Base-by-base conservation (phyloP, 1,140 invertebrate genomes). In the Heliconius congener region DNA sequence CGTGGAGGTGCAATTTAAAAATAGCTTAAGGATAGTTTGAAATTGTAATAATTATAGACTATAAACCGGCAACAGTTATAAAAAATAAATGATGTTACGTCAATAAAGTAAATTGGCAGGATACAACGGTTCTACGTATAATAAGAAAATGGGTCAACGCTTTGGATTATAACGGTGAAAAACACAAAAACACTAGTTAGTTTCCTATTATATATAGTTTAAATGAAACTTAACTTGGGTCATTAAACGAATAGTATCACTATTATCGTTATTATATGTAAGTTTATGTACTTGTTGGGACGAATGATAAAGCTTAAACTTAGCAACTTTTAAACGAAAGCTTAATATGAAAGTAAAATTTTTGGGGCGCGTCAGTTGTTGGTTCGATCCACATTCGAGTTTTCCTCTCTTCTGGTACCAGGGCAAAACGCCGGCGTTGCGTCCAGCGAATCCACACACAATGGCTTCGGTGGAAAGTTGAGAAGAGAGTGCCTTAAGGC, bases 41-140 rank as follows among this genome's bases (percentile, higher is more conserved):
- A 87, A 85, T 83, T 83, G 87, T 88, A 83, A 87, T 93, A 93
- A 94, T 94, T 91, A 93, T 88, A 81, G 72, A 72, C 81, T 86
- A 81, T 57, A 82, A 86, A 89, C 83, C 85, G 84, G 88, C 83
- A 86, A 81, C 77, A 85, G 81, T 82, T 87, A 91, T 90, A 93
- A 93, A 93, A 93, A 93, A 82, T 89, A 89, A 93, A 92, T 92
- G 91, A 88, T 84, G 81, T 83, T 88, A 87, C 88, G 88, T 92
- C 91, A 90, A 93, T 94, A 92, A 90, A 91, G 85, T 89, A 92
- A 93, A 93, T 94, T 93, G 90, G 86, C 91, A 93, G 90, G 91
- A 91, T 91, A 87, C 86, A 86, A 85, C 82, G 76, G 75, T 60
- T 46, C 55, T 77, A 55, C 57, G 60, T 77, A 77, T 77, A 77